Conservation (phyloP, 2,888 invertebrate species). For the Metopia argyrocephala region DNA sequence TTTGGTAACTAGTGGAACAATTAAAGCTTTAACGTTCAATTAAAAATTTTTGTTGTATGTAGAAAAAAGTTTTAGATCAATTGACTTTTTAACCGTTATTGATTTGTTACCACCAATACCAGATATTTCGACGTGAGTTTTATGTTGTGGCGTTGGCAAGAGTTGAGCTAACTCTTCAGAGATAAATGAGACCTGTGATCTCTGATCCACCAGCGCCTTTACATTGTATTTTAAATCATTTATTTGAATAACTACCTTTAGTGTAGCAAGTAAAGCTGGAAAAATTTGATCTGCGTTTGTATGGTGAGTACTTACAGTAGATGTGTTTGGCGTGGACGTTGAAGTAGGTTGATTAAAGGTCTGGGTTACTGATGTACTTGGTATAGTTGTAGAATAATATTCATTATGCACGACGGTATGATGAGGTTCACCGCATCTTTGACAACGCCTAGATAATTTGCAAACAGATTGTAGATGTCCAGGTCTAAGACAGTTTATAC, state of each 20-base stretch:
- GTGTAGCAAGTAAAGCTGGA: conserved; percentile 36
- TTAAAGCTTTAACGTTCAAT: conserved; percentile 13
- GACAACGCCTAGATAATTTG: neutral
- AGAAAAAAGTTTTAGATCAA: neutral
- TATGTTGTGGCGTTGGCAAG: conserved; percentile 16
- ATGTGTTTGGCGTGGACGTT: conserved; percentile 18
- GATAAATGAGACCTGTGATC: conserved; percentile 38
- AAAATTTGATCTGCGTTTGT: conserved; percentile 10
- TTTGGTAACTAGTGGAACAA: conserved; percentile 31
- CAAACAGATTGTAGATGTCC: conserved; percentile 40
- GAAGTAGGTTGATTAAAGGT: neutral
- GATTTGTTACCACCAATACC: conserved; percentile 42
- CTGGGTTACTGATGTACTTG: neutral
- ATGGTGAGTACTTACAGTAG: conserved; percentile 12
- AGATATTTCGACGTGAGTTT: conserved; percentile 14
- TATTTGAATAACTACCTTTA: conserved; percentile 21
- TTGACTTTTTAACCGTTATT: conserved; percentile 13
- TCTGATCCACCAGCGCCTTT: conserved; percentile 44
- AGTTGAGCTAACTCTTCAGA: conserved; percentile 38
- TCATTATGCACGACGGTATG: conserved; percentile 26
- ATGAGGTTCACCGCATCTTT: conserved; percentile 26
- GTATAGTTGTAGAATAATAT: conserved; percentile 1
- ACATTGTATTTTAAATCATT: neutral
- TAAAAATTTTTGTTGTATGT: conserved; percentile 19
- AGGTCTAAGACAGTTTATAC: conserved; percentile 39